Conservation (phyloP, 2,888 invertebrate species). For the Diploptera punctata region DNA sequence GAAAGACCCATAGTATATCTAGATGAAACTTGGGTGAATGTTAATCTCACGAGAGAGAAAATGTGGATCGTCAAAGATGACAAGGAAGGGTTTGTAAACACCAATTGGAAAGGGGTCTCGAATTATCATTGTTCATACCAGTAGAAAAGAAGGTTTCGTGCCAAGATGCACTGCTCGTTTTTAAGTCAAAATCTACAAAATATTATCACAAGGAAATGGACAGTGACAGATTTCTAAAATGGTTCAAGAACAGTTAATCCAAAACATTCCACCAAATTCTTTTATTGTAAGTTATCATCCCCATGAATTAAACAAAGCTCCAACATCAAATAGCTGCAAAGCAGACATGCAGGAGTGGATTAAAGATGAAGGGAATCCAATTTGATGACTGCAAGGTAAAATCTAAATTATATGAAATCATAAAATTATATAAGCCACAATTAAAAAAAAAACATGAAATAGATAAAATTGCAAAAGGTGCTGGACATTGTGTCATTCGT, state of each 20-base stretch:
- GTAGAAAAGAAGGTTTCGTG: too few relatives aligned
- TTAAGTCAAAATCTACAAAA: too few relatives aligned
- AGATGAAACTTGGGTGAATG: too few relatives aligned
- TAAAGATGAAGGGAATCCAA: background rate
- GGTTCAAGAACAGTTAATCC: conserved; percentile 7
- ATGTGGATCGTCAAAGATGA: background rate
- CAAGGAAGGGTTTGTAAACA: too few relatives aligned
- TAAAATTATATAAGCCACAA: too few relatives aligned
- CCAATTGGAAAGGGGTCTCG: too few relatives aligned
- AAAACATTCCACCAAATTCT: background rate
- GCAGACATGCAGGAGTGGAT: background rate
- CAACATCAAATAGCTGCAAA: background rate
- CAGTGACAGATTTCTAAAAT: background rate
- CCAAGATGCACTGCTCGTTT: too few relatives aligned
- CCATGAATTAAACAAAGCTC: background rate
- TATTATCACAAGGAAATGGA: background rate
- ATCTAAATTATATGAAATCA: too few relatives aligned
- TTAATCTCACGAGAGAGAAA: background rate
- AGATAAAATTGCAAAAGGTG: background rate
- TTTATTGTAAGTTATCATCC: background rate
- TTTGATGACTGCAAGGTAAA: background rate
- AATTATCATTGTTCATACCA: too few relatives aligned
- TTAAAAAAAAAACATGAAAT: background rate
- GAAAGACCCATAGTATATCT: too few relatives aligned
- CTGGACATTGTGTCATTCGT: background rate